phyloP scores from a whole-genome alignment of 2,888 invertebrate genomes.

The Ophioninae sp. region DNA sequence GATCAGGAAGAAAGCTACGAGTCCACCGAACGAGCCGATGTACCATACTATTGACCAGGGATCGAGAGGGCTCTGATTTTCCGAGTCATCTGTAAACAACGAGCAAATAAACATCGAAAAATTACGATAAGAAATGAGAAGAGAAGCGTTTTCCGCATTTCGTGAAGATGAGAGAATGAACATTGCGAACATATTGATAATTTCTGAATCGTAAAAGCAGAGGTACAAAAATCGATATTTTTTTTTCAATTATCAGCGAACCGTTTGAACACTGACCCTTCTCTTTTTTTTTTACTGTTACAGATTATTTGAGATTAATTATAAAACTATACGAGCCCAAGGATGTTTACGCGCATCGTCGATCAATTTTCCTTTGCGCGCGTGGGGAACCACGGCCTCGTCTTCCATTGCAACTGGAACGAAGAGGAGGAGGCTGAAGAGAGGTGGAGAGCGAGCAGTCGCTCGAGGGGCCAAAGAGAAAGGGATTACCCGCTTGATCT shows the following conservation, averaged over 20 bases:
- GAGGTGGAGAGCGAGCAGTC: not conserved
- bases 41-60: conserved; percentile 84
- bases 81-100: conserved; percentile 66
- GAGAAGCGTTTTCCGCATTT: not conserved
- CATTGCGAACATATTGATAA: too few relatives aligned
- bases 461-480: conserved; percentile 1
- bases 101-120: not conserved
- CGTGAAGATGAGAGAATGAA: too few relatives aligned
- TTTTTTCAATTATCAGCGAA: not conserved
- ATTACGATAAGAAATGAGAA: not conserved
- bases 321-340: conserved; percentile 2
- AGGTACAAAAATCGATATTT: not conserved
- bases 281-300: not conserved
- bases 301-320: conserved; percentile 3
- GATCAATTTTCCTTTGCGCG: conserved; percentile 35
- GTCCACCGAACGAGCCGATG: conserved; percentile 83
- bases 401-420: conserved; percentile 7
- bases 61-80: conserved; percentile 78
- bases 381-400: conserved; percentile 49
- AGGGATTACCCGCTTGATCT: conserved; percentile 33
- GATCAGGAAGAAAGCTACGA: conserved; percentile 83
- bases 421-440: conserved; percentile 27
- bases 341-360: conserved; percentile 17
- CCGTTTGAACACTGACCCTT: not conserved
- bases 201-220: too few relatives aligned